Evolutionary conservation across 2,888 invertebrate species (phyloP).

Genomic region (Coelogynopora nodosa): DNA sequence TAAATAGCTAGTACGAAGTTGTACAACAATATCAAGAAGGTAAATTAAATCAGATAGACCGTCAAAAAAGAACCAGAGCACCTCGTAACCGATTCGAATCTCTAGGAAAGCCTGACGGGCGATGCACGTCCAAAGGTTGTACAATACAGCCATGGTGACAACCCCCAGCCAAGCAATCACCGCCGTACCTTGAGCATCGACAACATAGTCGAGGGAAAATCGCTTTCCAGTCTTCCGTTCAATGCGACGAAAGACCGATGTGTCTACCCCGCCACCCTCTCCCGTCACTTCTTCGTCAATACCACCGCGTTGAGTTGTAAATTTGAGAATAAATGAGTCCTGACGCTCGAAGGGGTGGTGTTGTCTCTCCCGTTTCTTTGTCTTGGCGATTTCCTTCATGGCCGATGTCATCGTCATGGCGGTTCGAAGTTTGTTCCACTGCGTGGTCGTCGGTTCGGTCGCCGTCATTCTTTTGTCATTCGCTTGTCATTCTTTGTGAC

Average conservation of each 20-base stretch:
- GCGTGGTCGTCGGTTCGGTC: too few species aligned
- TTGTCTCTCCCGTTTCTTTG: constrained; percentile 43
- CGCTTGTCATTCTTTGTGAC: too few species aligned
- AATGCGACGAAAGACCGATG: background rate
- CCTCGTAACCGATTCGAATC: constrained; percentile 67
- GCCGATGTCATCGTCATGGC: constrained; percentile 64
- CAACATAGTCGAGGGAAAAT: constrained; percentile 64
- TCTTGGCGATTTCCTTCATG: constrained; percentile 51
- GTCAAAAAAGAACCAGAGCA: constrained; percentile 64
- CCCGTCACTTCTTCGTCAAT: constrained; percentile 76
- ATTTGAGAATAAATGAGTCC: constrained; percentile 75
- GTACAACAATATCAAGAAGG: constrained; percentile 80
- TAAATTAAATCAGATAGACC: constrained; percentile 80
- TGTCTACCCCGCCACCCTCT: background rate
- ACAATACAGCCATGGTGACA: constrained; percentile 80
- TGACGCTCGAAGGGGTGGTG: constrained; percentile 51
- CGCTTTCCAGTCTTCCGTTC: background rate
- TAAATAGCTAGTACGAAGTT: constrained; percentile 86
- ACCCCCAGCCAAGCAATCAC: constrained; percentile 91
- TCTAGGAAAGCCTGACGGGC: constrained; percentile 90
- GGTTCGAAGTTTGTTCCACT: constrained; percentile 87
- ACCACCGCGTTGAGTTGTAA: constrained; percentile 76
- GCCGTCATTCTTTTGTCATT: too few species aligned
- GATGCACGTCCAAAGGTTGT: constrained; percentile 90
- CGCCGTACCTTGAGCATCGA: constrained; percentile 90